These are phyloP conservation scores for Tachuris rubrigastra DNA, from an alignment of 2,113 vertebrate species.

Conservation along the genomic window DNA sequence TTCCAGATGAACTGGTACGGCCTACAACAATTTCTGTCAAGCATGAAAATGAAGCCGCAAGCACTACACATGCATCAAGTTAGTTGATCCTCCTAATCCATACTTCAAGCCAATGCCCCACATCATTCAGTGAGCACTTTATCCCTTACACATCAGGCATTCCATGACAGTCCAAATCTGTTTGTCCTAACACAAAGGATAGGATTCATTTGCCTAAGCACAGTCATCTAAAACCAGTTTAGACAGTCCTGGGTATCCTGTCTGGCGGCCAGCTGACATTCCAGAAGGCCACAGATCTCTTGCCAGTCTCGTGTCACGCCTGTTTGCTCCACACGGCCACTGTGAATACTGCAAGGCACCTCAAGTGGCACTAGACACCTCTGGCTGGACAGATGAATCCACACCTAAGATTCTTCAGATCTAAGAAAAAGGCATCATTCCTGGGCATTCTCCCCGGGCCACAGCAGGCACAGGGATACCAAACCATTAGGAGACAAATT, in stretches of 20 bases:
- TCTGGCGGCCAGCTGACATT: not conserved
- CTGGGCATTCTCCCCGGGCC: not conserved
- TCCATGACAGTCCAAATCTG: not conserved
- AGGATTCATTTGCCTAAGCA: not conserved
- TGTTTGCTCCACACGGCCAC: accelerated
- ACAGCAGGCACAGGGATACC: not conserved
- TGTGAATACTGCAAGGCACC: not conserved
- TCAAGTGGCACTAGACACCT: not conserved
- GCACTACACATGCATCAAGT: not conserved
- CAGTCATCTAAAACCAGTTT: not conserved
- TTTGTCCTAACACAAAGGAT: conserved; percentile 5
- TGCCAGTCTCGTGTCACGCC: accelerated
- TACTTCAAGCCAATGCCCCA: not conserved
- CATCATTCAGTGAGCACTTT: not conserved
- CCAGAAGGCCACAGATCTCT: not conserved
- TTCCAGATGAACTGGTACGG: not conserved
- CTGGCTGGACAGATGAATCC: accelerated
- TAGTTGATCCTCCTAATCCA: conserved; percentile 32
- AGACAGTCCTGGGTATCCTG: not conserved
- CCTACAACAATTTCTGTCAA: not conserved
- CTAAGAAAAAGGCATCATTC: not conserved
- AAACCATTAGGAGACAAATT: not conserved
- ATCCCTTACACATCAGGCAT: not conserved
- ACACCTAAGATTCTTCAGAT: not conserved
- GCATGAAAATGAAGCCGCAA: not conserved